Evolutionary conservation across 2,888 invertebrate genomes (phyloP).

Genomic region (Mythimna lalbum): DNA sequence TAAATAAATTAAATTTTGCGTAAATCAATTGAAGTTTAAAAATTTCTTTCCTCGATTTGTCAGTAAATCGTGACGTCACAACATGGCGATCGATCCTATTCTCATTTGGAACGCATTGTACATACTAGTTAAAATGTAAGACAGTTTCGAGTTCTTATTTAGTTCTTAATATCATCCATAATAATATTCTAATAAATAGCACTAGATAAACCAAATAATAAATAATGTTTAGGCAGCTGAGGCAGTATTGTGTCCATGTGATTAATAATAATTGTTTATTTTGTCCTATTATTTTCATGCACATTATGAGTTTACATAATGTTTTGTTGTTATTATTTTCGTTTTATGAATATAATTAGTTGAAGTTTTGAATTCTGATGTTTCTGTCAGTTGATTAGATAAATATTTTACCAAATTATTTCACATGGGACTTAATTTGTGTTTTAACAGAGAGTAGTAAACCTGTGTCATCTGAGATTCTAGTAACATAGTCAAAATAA

Average conservation of each 20-base stretch:
- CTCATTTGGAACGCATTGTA: too few relatives aligned
- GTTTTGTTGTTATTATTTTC: conserved; percentile 63
- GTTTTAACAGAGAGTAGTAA: conserved; percentile 11
- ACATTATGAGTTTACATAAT: conserved; percentile 55
- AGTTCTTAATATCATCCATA: conserved; percentile 10
- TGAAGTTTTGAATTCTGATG: conserved; percentile 49
- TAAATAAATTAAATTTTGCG: too few relatives aligned
- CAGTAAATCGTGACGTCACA: too few relatives aligned
- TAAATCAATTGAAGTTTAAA: too few relatives aligned
- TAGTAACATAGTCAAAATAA: background rate
- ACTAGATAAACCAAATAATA: conserved; percentile 39
- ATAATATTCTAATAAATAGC: conserved; percentile 16
- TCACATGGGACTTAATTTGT: conserved; percentile 23
- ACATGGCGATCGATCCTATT: too few relatives aligned
- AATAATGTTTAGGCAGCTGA: conserved; percentile 43
- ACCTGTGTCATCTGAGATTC: conserved; percentile 3
- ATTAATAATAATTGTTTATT: conserved; percentile 55
- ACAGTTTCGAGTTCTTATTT: conserved; percentile 28
- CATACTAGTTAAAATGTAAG: background rate
- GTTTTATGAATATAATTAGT: conserved; percentile 64
- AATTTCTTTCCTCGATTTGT: too few relatives aligned
- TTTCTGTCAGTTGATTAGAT: conserved; percentile 40
- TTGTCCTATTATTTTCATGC: conserved; percentile 54
- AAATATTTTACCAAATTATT: conserved; percentile 50
- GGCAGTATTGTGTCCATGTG: conserved; percentile 58